Base-by-base conservation (phyloP, 1,140 invertebrate genomes). In the Aradophagus sp. region DNA sequence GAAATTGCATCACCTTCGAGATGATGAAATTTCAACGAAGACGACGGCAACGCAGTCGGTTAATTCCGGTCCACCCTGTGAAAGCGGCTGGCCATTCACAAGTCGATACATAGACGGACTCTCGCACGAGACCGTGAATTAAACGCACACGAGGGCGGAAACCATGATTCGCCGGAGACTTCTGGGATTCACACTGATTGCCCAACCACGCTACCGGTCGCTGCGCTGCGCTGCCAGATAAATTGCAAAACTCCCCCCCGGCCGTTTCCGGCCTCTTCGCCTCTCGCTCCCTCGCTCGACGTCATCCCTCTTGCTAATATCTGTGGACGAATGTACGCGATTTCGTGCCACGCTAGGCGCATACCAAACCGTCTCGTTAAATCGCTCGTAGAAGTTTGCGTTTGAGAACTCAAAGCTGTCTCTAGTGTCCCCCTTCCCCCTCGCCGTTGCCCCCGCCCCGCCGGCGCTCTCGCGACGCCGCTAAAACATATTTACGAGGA, bases 241-340 rank as follows among this genome's bases (percentile, higher is more conserved):
- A 83, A 81, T 83, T 79, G 73, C 76, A 72, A 79, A 79, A 80
- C 77, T 80, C 74, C 45, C 42, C 41, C 73, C n/a, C n/a, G n/a
- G n/a, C n/a, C n/a, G n/a, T n/a, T n/a, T n/a, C n/a, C n/a, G n/a
- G n/a, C n/a, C n/a, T n/a, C n/a, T n/a, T n/a, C n/a, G n/a, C n/a
- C n/a, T n/a, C n/a, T n/a, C n/a, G n/a, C n/a, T n/a, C n/a, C n/a
- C n/a, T n/a, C n/a, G n/a, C n/a, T n/a, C n/a, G n/a, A n/a, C n/a
- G n/a, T n/a, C n/a, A n/a, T n/a, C n/a, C n/a, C n/a, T n/a, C n/a
- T n/a, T n/a, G n/a, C n/a, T n/a, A n/a, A n/a, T n/a, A n/a, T n/a
- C n/a, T n/a, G n/a, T n/a, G n/a, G n/a, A n/a, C n/a, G n/a, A n/a
- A n/a, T 65, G 55, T 55, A 65, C 34, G 61, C 42, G 67, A 71